Conservation (phyloP, 1,140 invertebrate species). For the Anastatus disparis region DNA sequence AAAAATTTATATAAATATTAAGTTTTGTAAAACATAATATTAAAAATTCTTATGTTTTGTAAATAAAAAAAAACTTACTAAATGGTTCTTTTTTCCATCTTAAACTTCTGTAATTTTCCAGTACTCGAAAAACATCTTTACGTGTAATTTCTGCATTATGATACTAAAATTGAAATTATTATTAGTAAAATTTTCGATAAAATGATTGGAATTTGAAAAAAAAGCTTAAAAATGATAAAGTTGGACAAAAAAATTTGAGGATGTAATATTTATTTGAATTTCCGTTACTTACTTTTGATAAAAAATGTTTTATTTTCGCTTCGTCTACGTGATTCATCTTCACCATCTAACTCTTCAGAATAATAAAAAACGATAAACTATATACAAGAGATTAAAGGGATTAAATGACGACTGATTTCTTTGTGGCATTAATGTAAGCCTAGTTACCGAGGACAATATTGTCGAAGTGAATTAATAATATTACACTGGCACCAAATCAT, state of each 20-base stretch:
- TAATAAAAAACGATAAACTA: neutral
- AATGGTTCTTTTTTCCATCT: constrained; percentile 73
- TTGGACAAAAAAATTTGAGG: constrained; percentile 20
- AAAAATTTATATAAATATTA: constrained; percentile 49
- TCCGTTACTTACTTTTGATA: constrained; percentile 64
- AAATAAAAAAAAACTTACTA: constrained; percentile 66
- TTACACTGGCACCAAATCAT: no score
- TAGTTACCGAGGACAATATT: no score
- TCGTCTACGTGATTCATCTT: constrained; percentile 44
- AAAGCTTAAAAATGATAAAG: neutral
- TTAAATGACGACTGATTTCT: no score
- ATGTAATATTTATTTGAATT: constrained; percentile 27
- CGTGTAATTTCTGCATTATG: constrained; percentile 80
- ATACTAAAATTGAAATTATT: constrained; percentile 65
- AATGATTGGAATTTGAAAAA: neutral
- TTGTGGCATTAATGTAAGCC: no score
- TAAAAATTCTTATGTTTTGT: constrained; percentile 20
- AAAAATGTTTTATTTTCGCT: constrained; percentile 67
- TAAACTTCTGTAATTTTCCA: constrained; percentile 80
- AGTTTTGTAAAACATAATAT: constrained; percentile 37
- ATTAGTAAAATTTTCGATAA: neutral
- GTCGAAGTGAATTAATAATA: no score
- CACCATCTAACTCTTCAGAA: neutral
- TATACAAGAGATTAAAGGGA: no score
- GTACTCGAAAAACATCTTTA: constrained; percentile 77